These are phyloP conservation scores for Aphelinus certus DNA, from an alignment of 1,140 invertebrate species.

Conservation along the genomic window DNA sequence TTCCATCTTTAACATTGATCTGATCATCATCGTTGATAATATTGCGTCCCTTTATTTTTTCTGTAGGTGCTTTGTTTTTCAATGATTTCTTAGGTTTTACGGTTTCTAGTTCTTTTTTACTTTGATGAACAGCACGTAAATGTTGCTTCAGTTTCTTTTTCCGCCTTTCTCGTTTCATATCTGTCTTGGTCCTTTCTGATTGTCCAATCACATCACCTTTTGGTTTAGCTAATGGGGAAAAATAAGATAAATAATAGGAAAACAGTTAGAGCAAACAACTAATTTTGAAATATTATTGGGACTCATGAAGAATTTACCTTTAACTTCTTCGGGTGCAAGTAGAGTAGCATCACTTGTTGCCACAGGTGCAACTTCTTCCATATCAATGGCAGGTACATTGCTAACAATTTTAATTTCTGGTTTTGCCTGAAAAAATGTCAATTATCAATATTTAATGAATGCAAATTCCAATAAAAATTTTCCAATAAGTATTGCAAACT, in stretches of 20 bases:
- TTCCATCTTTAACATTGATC: conserved; percentile 62
- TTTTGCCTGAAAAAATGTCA: conserved; percentile 68
- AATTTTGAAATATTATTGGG: conserved; percentile 16
- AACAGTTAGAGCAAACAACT: conserved; percentile 12
- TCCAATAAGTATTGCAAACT: conserved; percentile 4
- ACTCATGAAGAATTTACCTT: conserved; percentile 64
- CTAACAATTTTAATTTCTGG: conserved; percentile 92
- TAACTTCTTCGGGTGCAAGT: conserved; percentile 94
- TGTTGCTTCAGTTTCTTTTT: conserved; percentile 86
- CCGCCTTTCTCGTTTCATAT: conserved; percentile 88
- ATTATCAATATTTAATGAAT: background rate
- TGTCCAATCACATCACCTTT: conserved; percentile 83
- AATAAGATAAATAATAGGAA: conserved; percentile 35
- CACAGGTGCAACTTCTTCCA: conserved; percentile 96
- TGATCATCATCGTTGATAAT: conserved; percentile 68
- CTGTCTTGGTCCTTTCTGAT: conserved; percentile 83
- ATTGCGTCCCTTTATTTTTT: conserved; percentile 74
- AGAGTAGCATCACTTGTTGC: conserved; percentile 84
- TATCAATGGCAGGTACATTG: conserved; percentile 89
- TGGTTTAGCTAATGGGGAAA: conserved; percentile 70
- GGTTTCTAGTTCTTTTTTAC: conserved; percentile 67
- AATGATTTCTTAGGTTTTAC: conserved; percentile 40
- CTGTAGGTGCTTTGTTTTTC: conserved; percentile 63
- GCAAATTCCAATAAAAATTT: background rate
- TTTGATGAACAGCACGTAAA: conserved; percentile 57